Evolutionary conservation across 2,888 invertebrate genomes (phyloP), one percentile per base, ranked within the genome.

Genomic region (Cantharis nigra): DNA sequence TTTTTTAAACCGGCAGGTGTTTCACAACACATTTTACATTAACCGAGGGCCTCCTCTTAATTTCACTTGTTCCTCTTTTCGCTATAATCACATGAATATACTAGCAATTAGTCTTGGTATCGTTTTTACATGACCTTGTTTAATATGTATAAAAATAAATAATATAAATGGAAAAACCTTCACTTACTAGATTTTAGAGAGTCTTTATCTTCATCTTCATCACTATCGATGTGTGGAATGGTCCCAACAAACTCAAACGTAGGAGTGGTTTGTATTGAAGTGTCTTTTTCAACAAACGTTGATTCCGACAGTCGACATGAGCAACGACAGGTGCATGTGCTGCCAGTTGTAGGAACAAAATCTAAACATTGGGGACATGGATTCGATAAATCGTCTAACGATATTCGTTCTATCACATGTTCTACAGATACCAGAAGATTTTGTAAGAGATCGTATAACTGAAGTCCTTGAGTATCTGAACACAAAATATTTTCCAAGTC

Each of bases 181-280:
- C n/a, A 81, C 87, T 85, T 83, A 88, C 88, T 88, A 73, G 87
- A 86, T 83, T 84, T 85, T 28, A 85, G 82, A 1, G 86, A 86
- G 23, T 87, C 88, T 79, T 87, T 86, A 79, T 88, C 91, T 82
- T 91, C 91, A 85, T 93, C 93, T 83, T 93, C 93, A 84, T 93
- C 93, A 86, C 93, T 93, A 87, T 94, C 93, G 83, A 93, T 93
- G 87, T 93, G 93, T 79, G 93, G 93, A 88, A 93, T 93, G 67
- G 91, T 90, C 30, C 92, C 92, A 72, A 92, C 93, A 83, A 92
- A 89, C 86, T 93, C 93, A 86, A 93, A 93, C 87, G 92, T 91
- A 80, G 91, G 89, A 86, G 89, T 89, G 79, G 90, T 89, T 83
- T 90, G 89, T 76, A 89, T 89, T 63, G 88, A 87, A 20, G 87